A percentile compares a stretch with the other conserved stretches of the same genome.
Evolutionary conservation across 2,888 invertebrate genomes (phyloP).

Genomic region (Cinara cedri): DNA sequence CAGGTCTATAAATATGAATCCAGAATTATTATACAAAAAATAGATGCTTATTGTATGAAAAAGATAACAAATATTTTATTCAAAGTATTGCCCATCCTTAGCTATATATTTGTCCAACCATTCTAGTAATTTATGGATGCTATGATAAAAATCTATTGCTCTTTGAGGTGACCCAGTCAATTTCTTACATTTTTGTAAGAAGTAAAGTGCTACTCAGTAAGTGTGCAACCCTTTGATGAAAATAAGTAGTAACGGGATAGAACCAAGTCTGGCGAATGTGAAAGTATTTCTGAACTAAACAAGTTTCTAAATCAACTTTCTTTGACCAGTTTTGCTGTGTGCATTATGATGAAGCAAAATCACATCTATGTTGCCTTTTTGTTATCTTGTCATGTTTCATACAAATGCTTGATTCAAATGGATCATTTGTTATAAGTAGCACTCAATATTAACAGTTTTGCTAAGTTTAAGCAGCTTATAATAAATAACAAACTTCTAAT

Average conservation of each 20-base stretch:
- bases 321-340: neutral
- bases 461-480: neutral
- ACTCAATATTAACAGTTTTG: neutral
- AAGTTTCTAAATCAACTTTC: neutral
- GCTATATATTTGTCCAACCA: neutral
- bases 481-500: too few relatives aligned
- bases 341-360: slow-evolving; percentile 20
- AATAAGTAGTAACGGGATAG: slow-evolving; percentile 7
- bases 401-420: neutral
- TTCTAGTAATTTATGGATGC: slow-evolving; percentile 18
- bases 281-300: neutral
- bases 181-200: neutral
- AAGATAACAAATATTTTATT: slow-evolving; percentile 10
- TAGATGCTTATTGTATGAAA: too few relatives aligned
- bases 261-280: slow-evolving; percentile 17
- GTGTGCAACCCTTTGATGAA: neutral
- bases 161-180: slow-evolving; percentile 7
- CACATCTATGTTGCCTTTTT: neutral
- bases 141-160: slow-evolving; percentile 1
- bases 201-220: neutral
- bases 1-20: too few relatives aligned
- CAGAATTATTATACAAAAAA: too few relatives aligned
- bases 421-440: slow-evolving; percentile 8
- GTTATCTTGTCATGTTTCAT: slow-evolving; percentile 1
- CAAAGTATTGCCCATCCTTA: slow-evolving; percentile 4